Percentiles rank a stretch among this genome's conserved stretches.
Evolutionary conservation across 1,140 invertebrate species (phyloP).

Genomic region (Hetaerina americana): DNA sequence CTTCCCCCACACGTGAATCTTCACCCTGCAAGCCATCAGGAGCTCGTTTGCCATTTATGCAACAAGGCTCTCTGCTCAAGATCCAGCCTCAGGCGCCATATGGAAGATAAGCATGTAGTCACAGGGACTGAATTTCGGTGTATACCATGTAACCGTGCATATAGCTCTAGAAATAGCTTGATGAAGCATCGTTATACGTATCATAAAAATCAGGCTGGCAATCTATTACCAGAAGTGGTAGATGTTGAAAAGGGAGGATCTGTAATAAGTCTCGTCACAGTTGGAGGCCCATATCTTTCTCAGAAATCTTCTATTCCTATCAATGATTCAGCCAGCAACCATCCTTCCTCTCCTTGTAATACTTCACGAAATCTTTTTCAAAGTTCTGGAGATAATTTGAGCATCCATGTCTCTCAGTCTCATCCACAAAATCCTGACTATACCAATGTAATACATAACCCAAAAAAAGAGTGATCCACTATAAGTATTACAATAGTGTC

Average conservation of each 20-base stretch:
- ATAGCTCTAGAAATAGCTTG: conserved; percentile 11
- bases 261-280: not conserved
- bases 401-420: not conserved
- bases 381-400: not conserved
- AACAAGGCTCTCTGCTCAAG: conserved; percentile 8
- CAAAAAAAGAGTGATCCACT: not conserved
- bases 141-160: conserved; percentile 2
- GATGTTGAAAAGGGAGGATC: not conserved
- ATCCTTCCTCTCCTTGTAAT: not conserved
- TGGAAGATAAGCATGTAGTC: conserved; percentile 8
- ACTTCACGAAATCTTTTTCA: not conserved
- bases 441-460: not conserved
- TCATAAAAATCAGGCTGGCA: conserved; percentile 5
- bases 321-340: not conserved
- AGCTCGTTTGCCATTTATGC: not conserved
- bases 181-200: conserved; percentile 12
- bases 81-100: conserved; percentile 8
- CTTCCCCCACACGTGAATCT: not conserved
- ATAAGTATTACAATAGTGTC: too few species aligned
- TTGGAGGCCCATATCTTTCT: not conserved
- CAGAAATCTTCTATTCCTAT: not conserved
- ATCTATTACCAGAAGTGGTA: not conserved
- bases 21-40: not conserved
- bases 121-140: conserved; percentile 4
- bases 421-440: not conserved